A percentile compares a stretch with the other conserved stretches of the same genome.
phyloP scores from a whole-genome alignment of 2,113 vertebrate genomes.

The Rhegmatorhina hoffmannsi region DNA sequence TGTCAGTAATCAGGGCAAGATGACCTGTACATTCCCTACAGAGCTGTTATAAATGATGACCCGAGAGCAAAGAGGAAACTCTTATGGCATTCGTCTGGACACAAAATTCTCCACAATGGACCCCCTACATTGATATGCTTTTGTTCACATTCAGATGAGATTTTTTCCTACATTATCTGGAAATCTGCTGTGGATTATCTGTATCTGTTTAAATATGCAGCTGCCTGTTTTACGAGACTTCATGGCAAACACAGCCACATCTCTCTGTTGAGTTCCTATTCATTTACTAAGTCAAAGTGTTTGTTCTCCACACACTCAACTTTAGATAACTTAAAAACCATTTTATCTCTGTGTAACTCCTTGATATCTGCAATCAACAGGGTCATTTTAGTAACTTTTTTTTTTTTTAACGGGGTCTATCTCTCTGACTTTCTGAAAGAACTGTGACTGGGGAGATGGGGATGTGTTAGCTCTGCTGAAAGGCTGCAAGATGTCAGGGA shows the following conservation, averaged over 20 bases:
- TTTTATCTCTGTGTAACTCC: background rate
- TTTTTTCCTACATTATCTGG: background rate
- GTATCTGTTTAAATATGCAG: background rate
- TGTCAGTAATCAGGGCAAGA: background rate
- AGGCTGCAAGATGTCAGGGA: background rate
- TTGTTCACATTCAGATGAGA: background rate
- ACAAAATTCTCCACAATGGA: background rate
- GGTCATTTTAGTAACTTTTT: background rate
- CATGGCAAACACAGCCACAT: background rate
- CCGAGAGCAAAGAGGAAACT: background rate
- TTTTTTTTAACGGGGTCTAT: background rate
- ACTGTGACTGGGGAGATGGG: background rate
- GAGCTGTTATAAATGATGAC: background rate
- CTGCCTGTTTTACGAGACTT: background rate
- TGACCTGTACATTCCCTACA: background rate
- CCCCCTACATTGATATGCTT: background rate
- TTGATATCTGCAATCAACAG: constrained; percentile 10
- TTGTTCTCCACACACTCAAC: background rate
- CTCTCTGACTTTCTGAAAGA: background rate
- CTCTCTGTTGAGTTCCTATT: background rate
- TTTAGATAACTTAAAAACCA: background rate
- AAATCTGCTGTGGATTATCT: background rate
- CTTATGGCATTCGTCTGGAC: background rate
- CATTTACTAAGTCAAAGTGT: background rate
- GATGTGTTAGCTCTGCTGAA: background rate